These are phyloP conservation scores for Mamestra configurata DNA, from an alignment of 1,140 invertebrate genomes.

Conservation along the genomic window DNA sequence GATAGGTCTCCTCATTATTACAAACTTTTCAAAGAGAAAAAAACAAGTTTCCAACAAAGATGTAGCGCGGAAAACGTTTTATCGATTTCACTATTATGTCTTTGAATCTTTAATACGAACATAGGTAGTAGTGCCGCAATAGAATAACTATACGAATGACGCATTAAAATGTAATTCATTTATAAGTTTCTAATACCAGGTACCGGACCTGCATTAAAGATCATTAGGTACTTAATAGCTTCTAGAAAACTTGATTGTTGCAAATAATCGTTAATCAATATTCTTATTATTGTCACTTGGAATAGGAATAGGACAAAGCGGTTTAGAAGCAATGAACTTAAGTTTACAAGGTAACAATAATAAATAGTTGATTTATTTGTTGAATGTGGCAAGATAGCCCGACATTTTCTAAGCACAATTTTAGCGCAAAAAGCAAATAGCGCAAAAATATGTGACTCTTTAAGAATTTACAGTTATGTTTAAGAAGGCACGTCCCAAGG, in stretches of 20 bases:
- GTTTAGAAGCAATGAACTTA: neutral
- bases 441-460: neutral
- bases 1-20: neutral
- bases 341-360: neutral
- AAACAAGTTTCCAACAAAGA: neutral
- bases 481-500: neutral
- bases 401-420: neutral
- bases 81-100: constrained; percentile 27
- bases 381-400: neutral
- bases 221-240: neutral
- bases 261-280: neutral
- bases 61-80: neutral
- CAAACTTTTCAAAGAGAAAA: neutral
- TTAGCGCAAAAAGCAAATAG: neutral
- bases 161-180: constrained; percentile 7
- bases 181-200: constrained; percentile 5
- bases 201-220: neutral
- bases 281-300: neutral
- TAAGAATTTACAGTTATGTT: neutral
- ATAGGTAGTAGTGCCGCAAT: neutral
- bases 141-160: constrained; percentile 21
- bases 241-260: neutral
- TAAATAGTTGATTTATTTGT: neutral
- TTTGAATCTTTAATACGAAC: constrained; percentile 27
- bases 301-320: neutral